Percentiles rank a stretch among this genome's conserved stretches.
phyloP scores from a whole-genome alignment of 2,113 vertebrate species.

The Oryzias woworae region DNA sequence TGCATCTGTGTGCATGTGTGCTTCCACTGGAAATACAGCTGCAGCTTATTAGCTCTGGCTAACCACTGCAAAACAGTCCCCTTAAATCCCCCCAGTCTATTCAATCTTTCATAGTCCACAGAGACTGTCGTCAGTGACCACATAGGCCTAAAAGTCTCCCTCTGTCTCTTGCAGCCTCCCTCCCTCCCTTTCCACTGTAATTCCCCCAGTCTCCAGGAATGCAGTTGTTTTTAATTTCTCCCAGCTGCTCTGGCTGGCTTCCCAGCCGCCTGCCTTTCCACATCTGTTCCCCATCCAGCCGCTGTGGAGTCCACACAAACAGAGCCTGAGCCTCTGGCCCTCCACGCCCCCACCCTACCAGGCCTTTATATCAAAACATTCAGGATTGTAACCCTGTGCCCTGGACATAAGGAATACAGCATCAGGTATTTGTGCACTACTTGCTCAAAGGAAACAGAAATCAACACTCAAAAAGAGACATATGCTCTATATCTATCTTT shows the following conservation, averaged over 20 bases:
- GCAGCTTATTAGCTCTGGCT: slow-evolving; percentile 66
- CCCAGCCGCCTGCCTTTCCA: slow-evolving; percentile 84
- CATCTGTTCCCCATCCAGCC: slow-evolving; percentile 89
- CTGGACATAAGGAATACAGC: slow-evolving; percentile 37
- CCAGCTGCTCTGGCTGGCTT: slow-evolving; percentile 83
- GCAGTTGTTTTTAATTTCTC: slow-evolving; percentile 86
- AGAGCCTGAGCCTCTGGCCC: slow-evolving; percentile 75
- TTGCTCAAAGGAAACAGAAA: slow-evolving; percentile 12
- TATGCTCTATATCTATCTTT: slow-evolving; percentile 8
- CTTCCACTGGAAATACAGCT: slow-evolving; percentile 61
- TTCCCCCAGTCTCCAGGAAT: slow-evolving; percentile 81
- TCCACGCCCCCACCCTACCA: slow-evolving; percentile 59
- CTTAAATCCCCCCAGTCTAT: slow-evolving; percentile 58
- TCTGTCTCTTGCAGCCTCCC: slow-evolving; percentile 60
- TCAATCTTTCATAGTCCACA: slow-evolving; percentile 52
- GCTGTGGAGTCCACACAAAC: slow-evolving; percentile 81
- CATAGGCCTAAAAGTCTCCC: slow-evolving; percentile 68
- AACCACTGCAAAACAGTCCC: slow-evolving; percentile 64
- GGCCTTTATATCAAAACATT: slow-evolving; percentile 60
- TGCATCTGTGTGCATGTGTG: not conserved
- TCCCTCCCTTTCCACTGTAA: slow-evolving; percentile 68
- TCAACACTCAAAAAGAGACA: slow-evolving; percentile 3
- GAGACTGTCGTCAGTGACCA: slow-evolving; percentile 68
- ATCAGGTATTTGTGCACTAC: slow-evolving; percentile 6
- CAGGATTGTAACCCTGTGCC: slow-evolving; percentile 46